Evolutionary conservation across 1,140 invertebrate species (phyloP), one percentile per base, ranked within the genome.

Genomic region (Drosophila burlai): DNA sequence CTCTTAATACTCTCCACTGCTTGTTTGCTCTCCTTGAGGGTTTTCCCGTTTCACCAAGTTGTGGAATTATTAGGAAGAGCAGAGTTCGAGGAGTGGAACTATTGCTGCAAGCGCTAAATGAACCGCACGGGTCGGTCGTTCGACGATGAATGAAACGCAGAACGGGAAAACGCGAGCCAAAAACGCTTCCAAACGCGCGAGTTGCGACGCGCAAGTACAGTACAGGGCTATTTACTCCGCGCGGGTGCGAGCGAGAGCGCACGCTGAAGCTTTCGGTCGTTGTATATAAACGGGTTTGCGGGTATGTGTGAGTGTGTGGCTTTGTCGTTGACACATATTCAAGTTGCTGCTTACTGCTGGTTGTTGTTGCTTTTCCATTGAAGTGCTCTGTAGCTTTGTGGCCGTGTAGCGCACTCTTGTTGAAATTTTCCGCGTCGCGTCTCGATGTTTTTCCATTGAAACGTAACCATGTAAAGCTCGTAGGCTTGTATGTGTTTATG

Each of bases 311-410:
- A 57, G 69, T 42, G 45, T 83, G 54, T 78, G 66, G 84, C 81
- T 81, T 87, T 90, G 85, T 86, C 80, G 85, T 79, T 90, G 85
- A 90, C 85, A 90, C 86, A 90, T 87, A 90, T 90, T 89, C 69
- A 83, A 75, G 76, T 69, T 63, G 83, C 74, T 81, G 76, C 52
- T 85, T 63, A 82, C 60, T 63, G 81, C 69, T 86, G 66, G 76
- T 50, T 59, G 59, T 62, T 60, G 45, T 34, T 81, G 49, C 62
- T 64, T 47, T 73, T 75, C 69, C 66, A 50, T 78, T 64, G 62
- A 81, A 58, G 66, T 73, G 38, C 61, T 15, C 47, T 85, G 85
- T 85, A 71, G 85, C 58, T 82, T 74, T 81, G 79, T 63, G 24
- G 81, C 73, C 26, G 21, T 61, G 74, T 81, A 15, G 74, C 77